A percentile compares a stretch with the other conserved stretches of the same genome.
These are phyloP conservation scores for Myodes glareolus DNA, from an alignment of 2,113 vertebrate species.

Conservation along the genomic window DNA sequence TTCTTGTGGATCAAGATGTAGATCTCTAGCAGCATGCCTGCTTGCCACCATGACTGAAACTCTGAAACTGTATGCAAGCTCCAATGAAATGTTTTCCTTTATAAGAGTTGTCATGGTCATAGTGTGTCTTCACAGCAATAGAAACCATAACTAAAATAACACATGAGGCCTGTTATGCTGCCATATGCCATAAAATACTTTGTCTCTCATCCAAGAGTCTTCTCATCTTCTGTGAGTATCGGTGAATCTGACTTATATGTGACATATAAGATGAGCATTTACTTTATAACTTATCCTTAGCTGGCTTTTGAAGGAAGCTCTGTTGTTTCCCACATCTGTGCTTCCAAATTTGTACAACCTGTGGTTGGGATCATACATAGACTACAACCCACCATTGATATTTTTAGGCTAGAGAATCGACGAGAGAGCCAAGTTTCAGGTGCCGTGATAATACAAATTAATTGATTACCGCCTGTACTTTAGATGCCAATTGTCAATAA, in stretches of 20 bases:
- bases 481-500: background rate
- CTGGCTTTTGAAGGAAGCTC: background rate
- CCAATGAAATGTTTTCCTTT: background rate
- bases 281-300: background rate
- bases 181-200: background rate
- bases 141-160: background rate
- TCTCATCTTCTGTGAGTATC: background rate
- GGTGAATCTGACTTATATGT: background rate
- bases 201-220: background rate
- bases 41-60: background rate
- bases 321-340: background rate
- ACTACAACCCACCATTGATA: background rate
- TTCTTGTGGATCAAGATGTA: background rate
- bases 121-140: background rate
- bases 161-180: background rate
- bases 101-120: background rate
- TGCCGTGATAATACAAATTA: background rate
- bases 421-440: background rate
- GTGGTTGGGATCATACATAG: fast-evolving
- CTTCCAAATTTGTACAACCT: background rate
- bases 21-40: background rate
- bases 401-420: background rate
- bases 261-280: background rate
- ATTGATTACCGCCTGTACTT: background rate
- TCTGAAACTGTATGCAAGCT: background rate